Evolutionary conservation across 2,888 invertebrate genomes (phyloP).

Genomic region (Cordilura impudica): DNA sequence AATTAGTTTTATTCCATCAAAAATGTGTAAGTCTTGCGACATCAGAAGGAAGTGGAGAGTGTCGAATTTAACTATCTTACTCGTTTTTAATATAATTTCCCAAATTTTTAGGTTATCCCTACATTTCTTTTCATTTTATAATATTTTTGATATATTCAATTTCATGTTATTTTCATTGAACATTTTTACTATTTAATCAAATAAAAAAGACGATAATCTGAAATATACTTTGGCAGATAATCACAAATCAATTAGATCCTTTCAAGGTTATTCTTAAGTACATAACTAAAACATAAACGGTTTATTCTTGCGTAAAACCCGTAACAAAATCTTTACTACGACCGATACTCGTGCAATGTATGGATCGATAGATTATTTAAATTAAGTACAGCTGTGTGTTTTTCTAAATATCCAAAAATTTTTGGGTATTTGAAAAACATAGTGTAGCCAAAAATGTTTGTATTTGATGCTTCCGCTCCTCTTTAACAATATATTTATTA

Average conservation of each 20-base stretch:
- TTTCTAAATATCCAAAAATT: background rate
- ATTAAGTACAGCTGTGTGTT: background rate
- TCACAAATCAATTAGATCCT: slow-evolving; percentile 34
- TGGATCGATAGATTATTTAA: background rate
- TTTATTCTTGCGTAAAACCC: background rate
- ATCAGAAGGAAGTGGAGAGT: no score
- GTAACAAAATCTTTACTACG: background rate
- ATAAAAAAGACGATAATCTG: slow-evolving; percentile 15
- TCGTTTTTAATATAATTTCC: no score
- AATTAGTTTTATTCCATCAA: no score
- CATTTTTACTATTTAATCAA: no score
- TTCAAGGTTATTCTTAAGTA: slow-evolving; percentile 49
- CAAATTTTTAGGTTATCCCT: no score
- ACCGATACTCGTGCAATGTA: background rate
- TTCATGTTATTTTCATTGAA: no score
- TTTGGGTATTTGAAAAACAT: background rate
- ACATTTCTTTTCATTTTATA: background rate
- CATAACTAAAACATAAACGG: background rate
- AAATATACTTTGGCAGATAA: slow-evolving; percentile 29
- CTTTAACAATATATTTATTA: slow-evolving; percentile 22
- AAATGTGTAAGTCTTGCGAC: no score
- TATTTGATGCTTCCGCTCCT: slow-evolving; percentile 41
- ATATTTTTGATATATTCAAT: no score
- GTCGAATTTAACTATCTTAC: no score
- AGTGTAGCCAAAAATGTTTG: slow-evolving; percentile 4